Base-by-base conservation (phyloP, 2,888 invertebrate species). In the Sinohyriopsis cumingii region DNA sequence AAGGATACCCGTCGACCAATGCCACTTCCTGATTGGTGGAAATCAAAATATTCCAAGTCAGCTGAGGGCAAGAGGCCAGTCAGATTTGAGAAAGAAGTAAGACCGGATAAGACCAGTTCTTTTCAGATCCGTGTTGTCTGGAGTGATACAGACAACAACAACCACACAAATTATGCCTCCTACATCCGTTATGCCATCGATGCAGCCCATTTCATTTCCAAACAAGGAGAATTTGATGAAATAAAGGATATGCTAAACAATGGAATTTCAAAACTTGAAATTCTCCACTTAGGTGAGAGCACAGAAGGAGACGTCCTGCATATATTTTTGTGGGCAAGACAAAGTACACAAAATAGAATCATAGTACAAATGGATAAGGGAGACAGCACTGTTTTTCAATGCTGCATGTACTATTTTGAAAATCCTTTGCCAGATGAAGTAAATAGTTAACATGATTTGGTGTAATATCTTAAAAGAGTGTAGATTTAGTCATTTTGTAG, bases 21-120 rank as follows among this genome's bases (percentile, higher is more conserved):
- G 15, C 75, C 82, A 0, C 68, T 87, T 24, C 84, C 87, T 7
- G 84, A 82, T 28, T 86, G 87, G 86, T 88, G 88, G 88, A 78
- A 73, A 54, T 70, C 77, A n/a, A 83, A 85, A 73, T 86, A 86
- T 68, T 73, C 72, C 1, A 65, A 71, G 57, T 67, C 73, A 25
- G 81, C 71, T 9, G 72, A 67, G 71, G 60, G 56, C 5, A 71
- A 76, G 55, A 59, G 72, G 55, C 69, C 83, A 33, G 70, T 86
- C 45, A 79, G 78, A 62, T 72, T 86, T 20, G 74, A 72, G 9
- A 76, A 73, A 56, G 64, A 82, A 25, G 62, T 63, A 6, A 73
- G 75, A 22, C 85, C 87, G 22, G 75, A 76, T 20, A 59, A 70
- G 12, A 60, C 79, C 20, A 64, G 66, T 71, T 69, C 72, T 9